These are phyloP conservation scores for Dasysyrphus tricinctus DNA, from an alignment of 2,888 invertebrate species.

Conservation along the genomic window DNA sequence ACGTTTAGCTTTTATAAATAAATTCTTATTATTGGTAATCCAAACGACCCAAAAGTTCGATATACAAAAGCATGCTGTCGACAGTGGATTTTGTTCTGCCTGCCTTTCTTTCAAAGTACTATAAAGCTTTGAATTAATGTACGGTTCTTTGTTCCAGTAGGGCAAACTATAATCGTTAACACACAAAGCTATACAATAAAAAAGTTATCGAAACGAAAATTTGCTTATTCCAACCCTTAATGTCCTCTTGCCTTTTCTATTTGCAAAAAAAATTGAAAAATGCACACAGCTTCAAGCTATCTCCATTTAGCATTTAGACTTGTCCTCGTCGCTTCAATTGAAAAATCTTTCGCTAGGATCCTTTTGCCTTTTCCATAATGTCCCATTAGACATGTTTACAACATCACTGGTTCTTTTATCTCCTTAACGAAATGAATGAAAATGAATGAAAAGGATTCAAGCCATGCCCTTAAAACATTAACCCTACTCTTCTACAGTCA, in stretches of 20 bases:
- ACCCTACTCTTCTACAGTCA: conserved; percentile 20
- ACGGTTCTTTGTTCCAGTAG: conserved; percentile 9
- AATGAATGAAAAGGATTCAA: conserved; percentile 36
- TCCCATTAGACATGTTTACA: conserved; percentile 52
- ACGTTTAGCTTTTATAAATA: background rate
- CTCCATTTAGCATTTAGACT: background rate
- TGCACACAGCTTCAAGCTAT: conserved; percentile 12
- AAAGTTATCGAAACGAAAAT: conserved; percentile 27
- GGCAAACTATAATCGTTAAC: conserved; percentile 30
- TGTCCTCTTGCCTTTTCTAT: background rate
- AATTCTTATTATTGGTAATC: background rate
- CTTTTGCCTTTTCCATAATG: conserved; percentile 29
- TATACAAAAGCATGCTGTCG: conserved; percentile 7
- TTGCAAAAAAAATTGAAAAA: background rate
- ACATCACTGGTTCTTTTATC: conserved; percentile 41
- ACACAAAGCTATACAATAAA: conserved; percentile 21
- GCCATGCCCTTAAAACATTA: conserved; percentile 9
- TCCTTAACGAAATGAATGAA: background rate
- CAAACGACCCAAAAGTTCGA: background rate
- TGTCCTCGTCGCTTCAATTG: conserved; percentile 9
- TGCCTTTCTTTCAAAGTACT: background rate
- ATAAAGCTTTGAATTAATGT: conserved; percentile 10
- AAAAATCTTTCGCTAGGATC: conserved; percentile 9
- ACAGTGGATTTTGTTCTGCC: background rate
- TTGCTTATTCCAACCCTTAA: conserved; percentile 14